These are phyloP conservation scores for Plebejus argus DNA, from an alignment of 2,888 invertebrate genomes.

Conservation along the genomic window DNA sequence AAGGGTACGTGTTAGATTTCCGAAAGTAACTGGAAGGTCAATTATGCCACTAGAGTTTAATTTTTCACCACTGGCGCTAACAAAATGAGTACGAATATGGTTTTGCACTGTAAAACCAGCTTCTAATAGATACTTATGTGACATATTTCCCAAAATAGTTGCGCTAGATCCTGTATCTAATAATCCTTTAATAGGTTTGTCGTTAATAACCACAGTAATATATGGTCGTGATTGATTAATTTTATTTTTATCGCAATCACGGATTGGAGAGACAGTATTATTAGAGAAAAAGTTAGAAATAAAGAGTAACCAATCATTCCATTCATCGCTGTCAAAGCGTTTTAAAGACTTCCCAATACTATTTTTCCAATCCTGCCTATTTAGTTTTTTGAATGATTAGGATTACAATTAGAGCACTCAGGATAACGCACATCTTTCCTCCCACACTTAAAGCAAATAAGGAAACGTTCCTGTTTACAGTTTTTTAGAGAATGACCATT, in stretches of 20 bases:
- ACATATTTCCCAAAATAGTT: background rate
- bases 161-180: background rate
- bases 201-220: background rate
- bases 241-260: background rate
- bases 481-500: conserved; percentile 34
- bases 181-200: background rate
- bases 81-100: background rate
- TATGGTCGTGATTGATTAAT: background rate
- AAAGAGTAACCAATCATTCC: conserved; percentile 38
- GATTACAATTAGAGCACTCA: conserved; percentile 36
- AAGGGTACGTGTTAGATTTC: conserved; percentile 31
- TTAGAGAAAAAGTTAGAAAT: conserved; percentile 23
- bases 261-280: background rate
- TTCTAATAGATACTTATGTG: background rate
- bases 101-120: background rate
- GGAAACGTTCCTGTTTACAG: conserved; percentile 34
- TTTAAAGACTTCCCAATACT: background rate
- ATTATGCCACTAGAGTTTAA: conserved; percentile 37
- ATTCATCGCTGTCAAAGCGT: conserved; percentile 33
- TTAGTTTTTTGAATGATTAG: conserved; percentile 40
- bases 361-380: conserved; percentile 33
- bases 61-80: background rate
- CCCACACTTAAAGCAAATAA: conserved; percentile 42
- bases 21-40: conserved; percentile 38
- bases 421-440: conserved; percentile 38